Evolutionary conservation across 2,797 vertebrate genomes (phyloP).

Genomic region (Falco cherrug): DNA sequence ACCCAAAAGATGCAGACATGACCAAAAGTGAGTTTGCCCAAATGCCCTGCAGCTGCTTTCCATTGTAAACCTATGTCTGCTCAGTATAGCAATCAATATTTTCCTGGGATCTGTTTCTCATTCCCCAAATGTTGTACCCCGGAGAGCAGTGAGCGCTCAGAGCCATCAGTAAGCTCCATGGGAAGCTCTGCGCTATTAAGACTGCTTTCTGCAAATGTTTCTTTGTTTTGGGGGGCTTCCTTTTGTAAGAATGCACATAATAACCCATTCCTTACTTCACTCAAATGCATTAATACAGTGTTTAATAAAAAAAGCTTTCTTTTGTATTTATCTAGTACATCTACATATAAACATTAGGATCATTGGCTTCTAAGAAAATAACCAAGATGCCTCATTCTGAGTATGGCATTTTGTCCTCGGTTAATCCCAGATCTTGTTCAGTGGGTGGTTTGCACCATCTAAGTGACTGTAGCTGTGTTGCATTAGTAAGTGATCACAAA

Average conservation of each 20-base stretch:
- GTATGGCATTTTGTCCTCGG: background rate
- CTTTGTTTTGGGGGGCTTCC: background rate
- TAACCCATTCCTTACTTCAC: background rate
- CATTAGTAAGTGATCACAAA: background rate
- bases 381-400: background rate
- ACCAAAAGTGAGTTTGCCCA: background rate
- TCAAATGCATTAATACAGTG: background rate
- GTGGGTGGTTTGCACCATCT: background rate
- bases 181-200: background rate
- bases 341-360: background rate
- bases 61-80: background rate
- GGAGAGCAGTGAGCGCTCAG: background rate
- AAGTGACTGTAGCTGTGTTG: background rate
- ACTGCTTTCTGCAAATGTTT: background rate
- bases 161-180: background rate
- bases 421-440: conserved; percentile 17
- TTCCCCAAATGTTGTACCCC: background rate
- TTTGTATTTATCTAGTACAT: background rate
- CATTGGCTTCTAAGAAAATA: conserved; percentile 7
- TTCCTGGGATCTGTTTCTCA: background rate
- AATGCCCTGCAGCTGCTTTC: background rate
- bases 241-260: background rate
- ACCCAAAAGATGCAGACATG: background rate
- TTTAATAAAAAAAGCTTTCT: background rate
- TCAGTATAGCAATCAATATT: background rate